Evolutionary conservation across 2,888 invertebrate species (phyloP), one percentile per base, ranked within the genome.

Genomic region (Cyclophora albipunctata): DNA sequence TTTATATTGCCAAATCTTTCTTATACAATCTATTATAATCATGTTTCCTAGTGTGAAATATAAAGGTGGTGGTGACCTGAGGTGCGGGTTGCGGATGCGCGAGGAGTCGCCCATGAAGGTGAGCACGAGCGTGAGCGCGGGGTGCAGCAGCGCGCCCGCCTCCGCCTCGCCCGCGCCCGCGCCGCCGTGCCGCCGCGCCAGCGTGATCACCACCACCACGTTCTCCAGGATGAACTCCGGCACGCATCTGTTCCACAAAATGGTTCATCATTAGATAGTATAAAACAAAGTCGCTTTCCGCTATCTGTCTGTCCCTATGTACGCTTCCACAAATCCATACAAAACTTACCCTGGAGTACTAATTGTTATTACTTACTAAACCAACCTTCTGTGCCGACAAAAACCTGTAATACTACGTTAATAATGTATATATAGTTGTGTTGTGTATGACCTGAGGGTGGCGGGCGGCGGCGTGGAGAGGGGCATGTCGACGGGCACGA

Each of bases 221-320:
- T 98, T 98, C 78, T 97, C 97, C 46, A 97, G 85, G 40, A 98
- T 88, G 74, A 95, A 95, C 80, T 98, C 98, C 44, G 98, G 98
- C 71, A 98, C 91, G 73, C 94, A 96, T 70, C 94, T 94, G 75
- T 2, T n/a, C n/a, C n/a, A n/a, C n/a, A 20, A 20, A 20, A 20
- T 20, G 20, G 20, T 20, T 20, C 20, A 20, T 20, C 20, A n/a
- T n/a, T n/a, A n/a, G n/a, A n/a, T n/a, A n/a, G n/a, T n/a, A n/a
- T n/a, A n/a, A n/a, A n/a, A n/a, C n/a, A n/a, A n/a, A n/a, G n/a
- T n/a, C n/a, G n/a, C n/a, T n/a, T n/a, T n/a, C n/a, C n/a, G n/a
- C n/a, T n/a, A n/a, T n/a, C n/a, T n/a, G n/a, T n/a, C n/a, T n/a
- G n/a, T n/a, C n/a, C n/a, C n/a, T n/a, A n/a, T n/a, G n/a, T n/a